Percentiles rank a stretch among this genome's conserved stretches.
phyloP scores from a whole-genome alignment of 2,888 invertebrate species.

The Drepanosiphum platanoidis region DNA sequence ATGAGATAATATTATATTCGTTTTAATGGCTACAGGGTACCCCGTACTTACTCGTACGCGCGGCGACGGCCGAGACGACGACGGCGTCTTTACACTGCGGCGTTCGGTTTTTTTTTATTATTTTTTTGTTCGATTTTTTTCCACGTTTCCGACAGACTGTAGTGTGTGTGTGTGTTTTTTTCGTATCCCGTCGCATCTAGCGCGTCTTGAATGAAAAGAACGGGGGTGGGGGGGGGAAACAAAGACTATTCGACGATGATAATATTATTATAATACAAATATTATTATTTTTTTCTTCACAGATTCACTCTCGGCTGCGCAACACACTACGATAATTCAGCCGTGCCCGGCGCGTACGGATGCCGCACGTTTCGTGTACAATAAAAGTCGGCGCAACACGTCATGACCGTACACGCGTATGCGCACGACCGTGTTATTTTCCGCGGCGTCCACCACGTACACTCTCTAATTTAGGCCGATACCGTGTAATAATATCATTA shows the following conservation, averaged over 20 bases:
- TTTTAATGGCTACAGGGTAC: constrained; percentile 18
- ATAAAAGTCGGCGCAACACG: neutral
- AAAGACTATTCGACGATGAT: neutral
- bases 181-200: neutral
- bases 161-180: neutral
- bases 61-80: neutral
- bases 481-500: neutral
- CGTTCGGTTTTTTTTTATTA: neutral
- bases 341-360: neutral
- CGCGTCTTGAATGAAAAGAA: neutral
- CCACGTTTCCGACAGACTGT: neutral
- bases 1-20: constrained; percentile 56
- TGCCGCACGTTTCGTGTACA: neutral
- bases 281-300: no score
- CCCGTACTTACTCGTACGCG: constrained; percentile 10
- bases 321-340: no score
- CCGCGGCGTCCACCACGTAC: no score
- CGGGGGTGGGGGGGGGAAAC: no score
- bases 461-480: neutral
- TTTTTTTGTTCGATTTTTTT: neutral
- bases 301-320: neutral
- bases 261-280: neutral
- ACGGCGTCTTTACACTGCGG: neutral
- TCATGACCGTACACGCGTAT: neutral
- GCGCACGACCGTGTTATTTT: neutral